Evolutionary conservation across 2,888 invertebrate species (phyloP).

Genomic region (Halictus ligatus): DNA sequence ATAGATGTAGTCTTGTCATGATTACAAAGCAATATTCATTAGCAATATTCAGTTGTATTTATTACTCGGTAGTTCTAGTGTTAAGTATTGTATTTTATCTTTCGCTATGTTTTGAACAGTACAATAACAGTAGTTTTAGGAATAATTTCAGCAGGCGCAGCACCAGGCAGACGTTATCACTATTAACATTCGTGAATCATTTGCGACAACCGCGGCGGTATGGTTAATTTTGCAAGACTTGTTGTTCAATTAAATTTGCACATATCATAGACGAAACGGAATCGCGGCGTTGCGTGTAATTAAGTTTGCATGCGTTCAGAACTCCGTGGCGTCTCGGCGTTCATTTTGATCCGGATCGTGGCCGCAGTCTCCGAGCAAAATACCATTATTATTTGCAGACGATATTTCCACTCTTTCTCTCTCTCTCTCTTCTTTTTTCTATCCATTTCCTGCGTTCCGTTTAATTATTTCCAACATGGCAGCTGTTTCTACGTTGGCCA

Average conservation of each 20-base stretch:
- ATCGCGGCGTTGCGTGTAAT: constrained; percentile 44
- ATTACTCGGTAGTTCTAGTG: too few species aligned
- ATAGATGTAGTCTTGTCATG: too few species aligned
- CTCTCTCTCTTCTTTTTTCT: not conserved
- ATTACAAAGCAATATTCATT: too few species aligned
- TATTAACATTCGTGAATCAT: constrained; percentile 6
- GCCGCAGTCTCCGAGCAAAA: constrained; percentile 12
- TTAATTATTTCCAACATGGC: constrained; percentile 59
- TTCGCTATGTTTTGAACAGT: too few species aligned
- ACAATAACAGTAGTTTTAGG: not conserved
- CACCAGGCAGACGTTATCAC: not conserved
- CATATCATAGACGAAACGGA: constrained; percentile 41
- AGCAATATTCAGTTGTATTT: too few species aligned
- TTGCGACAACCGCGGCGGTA: not conserved
- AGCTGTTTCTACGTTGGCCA: not conserved
- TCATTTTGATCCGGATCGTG: constrained; percentile 46
- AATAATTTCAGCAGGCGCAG: too few species aligned
- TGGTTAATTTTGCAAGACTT: constrained; percentile 35
- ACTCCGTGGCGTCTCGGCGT: constrained; percentile 32
- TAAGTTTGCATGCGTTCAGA: constrained; percentile 56
- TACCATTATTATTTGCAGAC: constrained; percentile 46
- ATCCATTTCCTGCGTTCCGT: constrained; percentile 25
- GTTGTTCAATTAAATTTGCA: constrained; percentile 50
- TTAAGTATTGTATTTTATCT: too few species aligned
- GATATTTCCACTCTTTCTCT: constrained; percentile 18